Percentiles rank a stretch among this genome's conserved stretches.
phyloP scores from a whole-genome alignment of 2,888 invertebrate genomes.

The Yponomeuta plumbellus region DNA sequence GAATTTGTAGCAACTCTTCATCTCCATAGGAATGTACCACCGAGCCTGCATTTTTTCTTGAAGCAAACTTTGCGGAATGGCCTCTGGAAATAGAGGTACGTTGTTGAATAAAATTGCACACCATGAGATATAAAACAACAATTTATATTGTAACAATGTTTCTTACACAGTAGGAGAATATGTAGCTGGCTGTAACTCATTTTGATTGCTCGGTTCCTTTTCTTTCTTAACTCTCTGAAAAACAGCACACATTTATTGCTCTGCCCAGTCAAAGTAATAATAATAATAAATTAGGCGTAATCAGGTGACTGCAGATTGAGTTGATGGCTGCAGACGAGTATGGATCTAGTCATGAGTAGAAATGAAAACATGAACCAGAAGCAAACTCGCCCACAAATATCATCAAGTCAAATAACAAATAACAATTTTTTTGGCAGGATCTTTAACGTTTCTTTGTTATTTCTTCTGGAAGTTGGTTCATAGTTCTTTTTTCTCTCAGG shows the following conservation, averaged over 20 bases:
- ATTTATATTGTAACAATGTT: not conserved
- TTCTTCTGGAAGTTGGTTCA: not conserved
- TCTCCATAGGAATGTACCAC: conserved; percentile 78
- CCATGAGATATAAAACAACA: not conserved
- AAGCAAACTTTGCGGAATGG: conserved; percentile 55
- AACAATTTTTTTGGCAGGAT: not conserved
- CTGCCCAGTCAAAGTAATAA: not conserved
- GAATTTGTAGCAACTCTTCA: conserved; percentile 60
- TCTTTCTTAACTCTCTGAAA: conserved; percentile 54
- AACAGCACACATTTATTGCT: not conserved
- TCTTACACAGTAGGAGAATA: conserved; percentile 56
- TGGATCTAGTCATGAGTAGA: conserved; percentile 89
- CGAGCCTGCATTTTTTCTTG: conserved; percentile 76
- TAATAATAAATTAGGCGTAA: not conserved
- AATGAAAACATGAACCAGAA: conserved; percentile 82
- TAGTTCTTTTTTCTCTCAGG: not conserved
- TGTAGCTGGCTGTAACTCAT: conserved; percentile 45
- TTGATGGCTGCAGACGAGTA: conserved; percentile 88
- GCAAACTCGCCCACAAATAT: conserved; percentile 87
- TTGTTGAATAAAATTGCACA: not conserved
- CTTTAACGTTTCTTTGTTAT: too few relatives aligned
- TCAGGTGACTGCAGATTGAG: conserved; percentile 40
- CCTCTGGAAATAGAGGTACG: conserved; percentile 42
- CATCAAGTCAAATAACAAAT: conserved; percentile 57
- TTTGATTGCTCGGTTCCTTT: conserved; percentile 35